Base-by-base conservation (phyloP, 2,797 vertebrate genomes). In the Eutrigla gurnardus region DNA sequence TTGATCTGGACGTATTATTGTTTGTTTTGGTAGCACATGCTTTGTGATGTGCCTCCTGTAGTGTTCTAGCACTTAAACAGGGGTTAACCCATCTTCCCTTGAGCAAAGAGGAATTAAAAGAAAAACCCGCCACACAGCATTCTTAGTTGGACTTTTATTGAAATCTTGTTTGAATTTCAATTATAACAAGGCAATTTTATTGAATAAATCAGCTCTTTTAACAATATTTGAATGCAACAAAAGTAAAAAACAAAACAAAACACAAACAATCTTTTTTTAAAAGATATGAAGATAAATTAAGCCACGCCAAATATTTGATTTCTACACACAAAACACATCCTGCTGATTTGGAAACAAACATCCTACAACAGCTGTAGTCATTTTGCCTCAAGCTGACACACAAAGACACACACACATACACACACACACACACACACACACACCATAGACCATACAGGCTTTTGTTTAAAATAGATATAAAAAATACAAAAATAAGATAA, bases 91-190 rank as follows among this genome's bases (percentile, higher is more conserved):
- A 4, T 69, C 13, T 35, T 15, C 60, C 25, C 0, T 33, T 39
- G 6, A 54, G 3, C 32, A 49, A 72, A 74, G 25, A 62, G 9
- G 5, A 43, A 36, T 25, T 25, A 25, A 9, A 36, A 14, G 6
- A 49, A 32, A 15, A 12, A 12, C 15, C 0, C 17, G 13, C 1
- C 0, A 11, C 4, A 11, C 4, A 49, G 36, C 2, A 7, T 35
- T 64, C 3, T 47, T 25, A 25, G 46, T 32, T n/a, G 8, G 15
- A 62, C 43, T 59, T 90, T 91, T 88, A 92, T 88, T 91, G 18
- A 89, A 79, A 80, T 82, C 1, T 68, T 33, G 62, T 73, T 14
- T 42, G 3, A 35, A 70, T 65, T 65, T 71, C 7, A 79, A 70
- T 10, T 53, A 18, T 10, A 54, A 49, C n/a, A 9, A 67, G 32